Conservation (phyloP, 2,797 vertebrate species). For the Rhodeus uyekii region DNA sequence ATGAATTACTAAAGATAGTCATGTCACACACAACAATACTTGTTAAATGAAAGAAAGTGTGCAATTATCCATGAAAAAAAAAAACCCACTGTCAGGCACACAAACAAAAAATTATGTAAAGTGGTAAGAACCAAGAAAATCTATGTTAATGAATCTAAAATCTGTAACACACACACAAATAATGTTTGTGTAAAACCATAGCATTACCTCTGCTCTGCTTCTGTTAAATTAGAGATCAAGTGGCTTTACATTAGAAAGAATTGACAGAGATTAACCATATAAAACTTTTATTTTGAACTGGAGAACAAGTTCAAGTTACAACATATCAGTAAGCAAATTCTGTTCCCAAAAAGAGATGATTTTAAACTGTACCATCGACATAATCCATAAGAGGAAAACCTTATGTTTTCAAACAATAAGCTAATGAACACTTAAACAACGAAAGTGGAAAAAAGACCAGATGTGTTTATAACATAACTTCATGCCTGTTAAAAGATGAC, state of each 20-base stretch:
- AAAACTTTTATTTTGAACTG: conserved; percentile 46
- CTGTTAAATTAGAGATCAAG: background rate
- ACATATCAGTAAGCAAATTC: conserved; percentile 40
- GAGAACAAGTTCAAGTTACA: conserved; percentile 42
- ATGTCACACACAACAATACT: background rate
- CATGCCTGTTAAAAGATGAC: conserved; percentile 34
- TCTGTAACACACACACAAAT: background rate
- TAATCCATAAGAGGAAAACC: conserved; percentile 15
- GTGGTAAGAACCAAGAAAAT: background rate
- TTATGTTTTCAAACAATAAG: conserved; percentile 28
- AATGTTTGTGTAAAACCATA: background rate
- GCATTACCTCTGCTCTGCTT: background rate
- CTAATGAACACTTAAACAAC: conserved; percentile 14
- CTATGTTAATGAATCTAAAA: background rate
- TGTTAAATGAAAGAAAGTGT: too few species aligned
- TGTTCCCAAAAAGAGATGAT: conserved; percentile 29
- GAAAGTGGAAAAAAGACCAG: background rate
- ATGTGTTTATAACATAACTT: conserved; percentile 19
- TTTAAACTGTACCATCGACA: conserved; percentile 38
- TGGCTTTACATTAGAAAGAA: background rate
- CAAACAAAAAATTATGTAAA: too few species aligned
- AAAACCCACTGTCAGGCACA: too few species aligned
- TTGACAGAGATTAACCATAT: conserved; percentile 6
- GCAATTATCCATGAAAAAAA: too few species aligned
- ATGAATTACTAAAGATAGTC: background rate